Percentiles rank a stretch among this genome's conserved stretches.
phyloP scores from a whole-genome alignment of 1,140 invertebrate species.

The Acromyrmex charruanus region DNA sequence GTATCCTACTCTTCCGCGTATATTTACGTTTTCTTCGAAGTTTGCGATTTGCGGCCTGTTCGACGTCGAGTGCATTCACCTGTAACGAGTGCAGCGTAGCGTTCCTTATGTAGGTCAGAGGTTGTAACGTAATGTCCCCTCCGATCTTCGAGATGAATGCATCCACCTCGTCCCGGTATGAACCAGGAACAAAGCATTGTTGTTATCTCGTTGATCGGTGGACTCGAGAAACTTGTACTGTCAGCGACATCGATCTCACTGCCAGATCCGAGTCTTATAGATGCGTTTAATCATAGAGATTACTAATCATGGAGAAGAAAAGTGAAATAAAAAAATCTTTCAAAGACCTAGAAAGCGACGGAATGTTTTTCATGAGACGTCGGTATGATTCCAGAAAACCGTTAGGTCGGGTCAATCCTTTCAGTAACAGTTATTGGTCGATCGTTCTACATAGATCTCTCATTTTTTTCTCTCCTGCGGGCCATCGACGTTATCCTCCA shows the following conservation, averaged over 20 bases:
- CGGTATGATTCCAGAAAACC: not conserved
- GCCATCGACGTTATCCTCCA: slow-evolving; percentile 28
- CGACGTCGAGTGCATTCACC: slow-evolving; percentile 67
- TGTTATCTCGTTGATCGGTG: not conserved
- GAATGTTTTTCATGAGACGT: not conserved
- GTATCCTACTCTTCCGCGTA: not conserved
- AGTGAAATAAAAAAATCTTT: not conserved
- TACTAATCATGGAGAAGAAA: not conserved
- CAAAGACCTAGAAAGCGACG: not conserved
- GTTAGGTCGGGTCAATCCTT: not conserved
- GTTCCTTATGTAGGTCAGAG: slow-evolving; percentile 72
- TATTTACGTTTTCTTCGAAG: slow-evolving; percentile 18
- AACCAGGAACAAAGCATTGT: not conserved
- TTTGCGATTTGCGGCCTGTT: slow-evolving; percentile 26
- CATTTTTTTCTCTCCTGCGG: slow-evolving; percentile 26
- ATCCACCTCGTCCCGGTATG: not conserved
- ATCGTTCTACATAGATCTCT: slow-evolving; percentile 3
- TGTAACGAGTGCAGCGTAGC: slow-evolving; percentile 71
- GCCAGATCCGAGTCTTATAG: not conserved
- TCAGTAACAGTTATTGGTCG: not conserved
- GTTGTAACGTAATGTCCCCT: slow-evolving; percentile 62
- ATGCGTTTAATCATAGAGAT: not conserved
- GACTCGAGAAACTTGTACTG: not conserved
- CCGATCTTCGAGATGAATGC: slow-evolving; percentile 20
- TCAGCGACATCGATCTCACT: not conserved